Percentiles rank a stretch among this genome's conserved stretches.
These are phyloP conservation scores for Piaya cayana DNA, from an alignment of 2,113 vertebrate genomes.

Conservation along the genomic window DNA sequence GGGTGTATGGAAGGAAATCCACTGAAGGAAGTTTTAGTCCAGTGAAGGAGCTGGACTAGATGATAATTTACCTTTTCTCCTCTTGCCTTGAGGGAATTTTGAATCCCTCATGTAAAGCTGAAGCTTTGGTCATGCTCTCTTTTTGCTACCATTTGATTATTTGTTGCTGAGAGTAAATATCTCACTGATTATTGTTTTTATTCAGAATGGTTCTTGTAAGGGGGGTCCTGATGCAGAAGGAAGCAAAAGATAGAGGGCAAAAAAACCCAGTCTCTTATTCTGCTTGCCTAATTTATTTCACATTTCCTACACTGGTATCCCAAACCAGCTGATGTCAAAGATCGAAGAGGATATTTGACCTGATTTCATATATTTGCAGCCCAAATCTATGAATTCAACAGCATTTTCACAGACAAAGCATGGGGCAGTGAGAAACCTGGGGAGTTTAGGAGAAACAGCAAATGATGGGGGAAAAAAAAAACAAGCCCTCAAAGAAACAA, in stretches of 20 bases:
- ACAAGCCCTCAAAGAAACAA: background rate
- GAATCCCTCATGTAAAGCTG: background rate
- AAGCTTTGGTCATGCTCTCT: background rate
- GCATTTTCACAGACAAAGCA: background rate
- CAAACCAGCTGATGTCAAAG: background rate
- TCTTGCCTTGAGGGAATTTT: background rate
- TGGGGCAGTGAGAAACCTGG: background rate
- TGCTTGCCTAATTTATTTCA: background rate
- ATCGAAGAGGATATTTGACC: slow-evolving; percentile 1
- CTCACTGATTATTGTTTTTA: background rate
- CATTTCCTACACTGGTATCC: background rate
- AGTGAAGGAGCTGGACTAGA: background rate
- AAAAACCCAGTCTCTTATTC: background rate
- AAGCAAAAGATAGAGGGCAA: background rate
- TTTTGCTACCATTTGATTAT: background rate
- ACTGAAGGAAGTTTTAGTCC: background rate
- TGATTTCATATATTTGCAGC: background rate
- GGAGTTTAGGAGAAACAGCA: background rate
- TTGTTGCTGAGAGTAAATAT: background rate
- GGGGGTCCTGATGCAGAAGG: background rate
- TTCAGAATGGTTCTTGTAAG: background rate
- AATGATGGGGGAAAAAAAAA: background rate
- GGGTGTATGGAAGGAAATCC: background rate
- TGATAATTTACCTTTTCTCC: background rate
- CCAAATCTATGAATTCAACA: background rate